Evolutionary conservation across 1,140 invertebrate species (phyloP), one percentile per base, ranked within the genome.

Genomic region (Euwallacea similis): DNA sequence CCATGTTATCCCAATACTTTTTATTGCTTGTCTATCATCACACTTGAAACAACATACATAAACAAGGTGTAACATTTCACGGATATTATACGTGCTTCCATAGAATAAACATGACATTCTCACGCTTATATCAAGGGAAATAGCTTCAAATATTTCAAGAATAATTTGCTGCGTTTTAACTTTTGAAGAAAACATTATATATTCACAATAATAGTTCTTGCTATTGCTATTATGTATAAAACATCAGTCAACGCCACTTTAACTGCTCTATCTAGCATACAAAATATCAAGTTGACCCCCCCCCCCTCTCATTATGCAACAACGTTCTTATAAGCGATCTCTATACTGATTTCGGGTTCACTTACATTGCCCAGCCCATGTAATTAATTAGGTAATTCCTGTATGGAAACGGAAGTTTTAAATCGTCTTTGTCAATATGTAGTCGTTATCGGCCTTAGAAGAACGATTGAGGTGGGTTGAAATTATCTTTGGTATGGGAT

Each of bases 341-440:
- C 46, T 50, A 6, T 13, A 50, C 9, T 50, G 46, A 50, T 50
- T 50, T 50, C 46, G 46, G 46, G 46, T 50, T 50, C 46, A 50
- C 46, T 50, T 50, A 50, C 46, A 50, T 13, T 11, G 46, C 46
- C 46, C 9, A 10, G 13, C 46, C 46, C 46, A 50, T 10, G 9
- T 50, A 50, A 50, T 50, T 50, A 50, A 50, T 50, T 50, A 6
- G 9, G 9, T 11, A 50, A 11, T 50, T 13, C 6, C 13, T 50
- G 46, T 33, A 33, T 33, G 46, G 2, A 13, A 50, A 50, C 46
- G 46, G 46, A 50, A 50, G 46, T 50, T 50, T 50, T 50, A 50
- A 50, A 50, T 50, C 13, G 46, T 13, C 13, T 50, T 50, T 10
- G 46, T 50, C 9, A 50, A 10, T 50, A 33, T 33, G 4, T 33